phyloP scores from a whole-genome alignment of 2,113 vertebrate genomes.

The Thunnus thynnus region DNA sequence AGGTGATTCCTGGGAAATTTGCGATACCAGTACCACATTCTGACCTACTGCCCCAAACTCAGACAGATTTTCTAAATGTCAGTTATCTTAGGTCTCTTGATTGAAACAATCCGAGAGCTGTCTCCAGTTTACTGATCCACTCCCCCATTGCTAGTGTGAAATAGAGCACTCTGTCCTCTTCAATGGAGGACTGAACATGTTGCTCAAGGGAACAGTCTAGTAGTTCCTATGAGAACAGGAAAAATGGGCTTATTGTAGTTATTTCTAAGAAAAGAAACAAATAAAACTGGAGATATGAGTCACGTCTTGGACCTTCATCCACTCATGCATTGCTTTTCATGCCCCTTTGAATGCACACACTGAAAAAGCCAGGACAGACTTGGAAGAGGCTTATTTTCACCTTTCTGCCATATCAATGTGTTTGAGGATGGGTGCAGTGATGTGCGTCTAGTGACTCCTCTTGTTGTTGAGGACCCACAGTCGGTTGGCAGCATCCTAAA shows the following conservation, averaged over 20 bases:
- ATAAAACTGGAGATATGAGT: neutral
- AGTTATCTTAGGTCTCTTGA: constrained; percentile 14
- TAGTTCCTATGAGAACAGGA: neutral
- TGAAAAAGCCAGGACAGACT: neutral
- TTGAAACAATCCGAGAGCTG: neutral
- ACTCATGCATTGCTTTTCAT: neutral
- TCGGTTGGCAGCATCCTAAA: too few species aligned
- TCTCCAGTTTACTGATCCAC: neutral
- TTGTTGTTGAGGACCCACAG: too few species aligned
- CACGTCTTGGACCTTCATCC: neutral
- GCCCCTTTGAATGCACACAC: neutral
- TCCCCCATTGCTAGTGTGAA: neutral
- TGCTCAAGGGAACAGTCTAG: constrained; percentile 1
- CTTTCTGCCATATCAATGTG: neutral
- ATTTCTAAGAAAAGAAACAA: constrained; percentile 13
- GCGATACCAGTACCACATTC: neutral
- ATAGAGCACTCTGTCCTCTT: neutral
- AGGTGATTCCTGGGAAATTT: constrained; percentile 10
- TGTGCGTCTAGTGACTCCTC: too few species aligned
- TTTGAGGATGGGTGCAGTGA: neutral
- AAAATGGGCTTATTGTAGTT: constrained; percentile 9
- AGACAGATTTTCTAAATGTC: constrained; percentile 36
- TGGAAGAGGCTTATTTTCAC: neutral
- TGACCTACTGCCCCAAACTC: constrained; percentile 6
- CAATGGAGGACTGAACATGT: neutral